Evolutionary conservation across 2,113 vertebrate species (phyloP), one percentile per base, ranked within the genome.

Genomic region (Onychostoma macrolepis): DNA sequence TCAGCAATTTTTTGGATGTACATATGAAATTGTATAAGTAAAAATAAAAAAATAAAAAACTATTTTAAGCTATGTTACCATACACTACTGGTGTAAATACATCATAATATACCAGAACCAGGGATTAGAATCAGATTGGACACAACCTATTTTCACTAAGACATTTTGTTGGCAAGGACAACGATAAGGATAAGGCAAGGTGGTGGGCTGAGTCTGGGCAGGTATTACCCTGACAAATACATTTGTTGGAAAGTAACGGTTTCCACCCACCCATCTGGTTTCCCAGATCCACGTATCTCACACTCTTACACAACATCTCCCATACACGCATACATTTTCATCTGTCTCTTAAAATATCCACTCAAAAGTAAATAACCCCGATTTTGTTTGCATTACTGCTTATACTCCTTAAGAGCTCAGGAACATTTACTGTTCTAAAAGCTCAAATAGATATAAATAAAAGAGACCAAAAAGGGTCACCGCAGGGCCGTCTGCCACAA

Each of bases 361-460:
- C 26, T 83, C 41, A 36, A 83, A 43, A 28, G 26, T 50, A 53
- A 69, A 83, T n/a, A 50, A 71, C 10, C 41, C 65, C 5, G 1
- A 71, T 50, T 81, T 69, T 84, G 83, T 74, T 84, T 74, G 65
- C 24, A 74, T 84, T 74, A 53, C 33, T 2, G 61, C 24, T 67
- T 28, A 36, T 48, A 50, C 26, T 13, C 17, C 43, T 61, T 7
- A 61, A 61, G n/a, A 56, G 69, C 30, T 12, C 69, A 38, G 28
- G 69, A 56, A 28, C 67, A 74, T 74, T 84, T 74, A 84, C 69
- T 74, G 19, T 58, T 74, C 83, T 84, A 58, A 74, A 74, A 74
- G 82, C 69, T 74, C 69, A 74, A 72, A 36, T 24, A 74, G 83
- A 58, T n/a, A 41, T 84, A 74, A 58, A 84, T 84, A 58, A 74